Evolutionary conservation across 2,113 vertebrate genomes (phyloP), one percentile per base, ranked within the genome.

Genomic region (Sakesphorus luctuosus): DNA sequence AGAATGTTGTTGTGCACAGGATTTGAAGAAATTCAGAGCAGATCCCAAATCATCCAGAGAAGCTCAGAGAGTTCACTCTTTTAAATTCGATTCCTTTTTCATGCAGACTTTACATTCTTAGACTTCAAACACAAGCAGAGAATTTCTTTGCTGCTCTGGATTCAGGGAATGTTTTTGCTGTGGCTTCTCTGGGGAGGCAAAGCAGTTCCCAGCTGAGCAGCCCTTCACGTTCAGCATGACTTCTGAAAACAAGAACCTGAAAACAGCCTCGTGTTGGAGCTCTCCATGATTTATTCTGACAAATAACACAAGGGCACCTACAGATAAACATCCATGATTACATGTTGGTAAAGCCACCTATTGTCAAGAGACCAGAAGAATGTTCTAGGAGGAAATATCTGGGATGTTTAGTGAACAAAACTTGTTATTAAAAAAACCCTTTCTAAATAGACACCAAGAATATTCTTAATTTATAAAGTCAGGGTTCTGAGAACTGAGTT

Each of bases 141-240:
- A 56, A 59, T 80, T 88, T 92, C 16, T 74, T 58, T 81, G 20
- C 68, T 86, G 53, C 65, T 83, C 76, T 66, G 43, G 55, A 76
- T 86, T 93, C 83, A 77, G 68, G 33, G 43, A 75, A 55, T 62
- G 33, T 47, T 88, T 96, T 52, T 65, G 84, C 56, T 90, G n/a
- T 76, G 71, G 25, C 74, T 89, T 85, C 74, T 93, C 82, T 73
- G n/a, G 74, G 67, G 81, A 95, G 59, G 67, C 38, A 74, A 47
- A 94, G 79, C 28, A 83, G 85, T 43, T 94, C 88, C 76, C 72
- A 94, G 63, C 21, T 90, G 82, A 94, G 53, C 31, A 94, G 85
- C 79, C 93, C 79, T 88, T 86, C 59, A 38, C 33, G 52, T 72
- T 83, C 40, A 76, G 63, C 61, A 43, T 59, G 68, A 47, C 62